phyloP scores from a whole-genome alignment of 2,113 vertebrate species.

The Mobula birostris region DNA sequence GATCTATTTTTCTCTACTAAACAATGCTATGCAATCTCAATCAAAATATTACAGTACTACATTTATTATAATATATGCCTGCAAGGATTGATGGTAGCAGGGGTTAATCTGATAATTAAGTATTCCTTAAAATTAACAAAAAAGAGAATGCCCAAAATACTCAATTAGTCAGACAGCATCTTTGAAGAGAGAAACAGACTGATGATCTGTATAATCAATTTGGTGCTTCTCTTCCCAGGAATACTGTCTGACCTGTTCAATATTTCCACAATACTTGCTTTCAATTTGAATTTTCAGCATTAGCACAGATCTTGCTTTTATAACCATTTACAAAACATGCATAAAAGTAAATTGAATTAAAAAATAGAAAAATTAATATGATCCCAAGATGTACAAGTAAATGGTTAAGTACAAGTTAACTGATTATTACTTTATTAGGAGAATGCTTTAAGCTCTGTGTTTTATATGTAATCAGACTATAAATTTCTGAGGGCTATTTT shows the following conservation, averaged over 20 bases:
- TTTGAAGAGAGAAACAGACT: no score
- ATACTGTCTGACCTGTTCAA: no score
- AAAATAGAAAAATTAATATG: neutral
- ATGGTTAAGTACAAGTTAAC: slow-evolving; percentile 7
- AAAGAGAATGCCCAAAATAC: no score
- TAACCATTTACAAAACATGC: neutral
- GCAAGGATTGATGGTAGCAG: neutral
- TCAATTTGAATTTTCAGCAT: no score
- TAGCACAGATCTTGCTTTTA: no score
- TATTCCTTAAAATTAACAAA: no score
- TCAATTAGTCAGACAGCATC: no score
- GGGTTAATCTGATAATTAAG: no score
- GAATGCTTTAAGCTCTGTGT: slow-evolving; percentile 61
- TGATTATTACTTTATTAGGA: slow-evolving; percentile 60
- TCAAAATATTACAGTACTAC: neutral
- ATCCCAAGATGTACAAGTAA: neutral
- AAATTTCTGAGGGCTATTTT: slow-evolving; percentile 87
- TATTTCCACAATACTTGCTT: no score
- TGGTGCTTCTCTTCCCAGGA: no score
- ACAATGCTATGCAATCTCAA: neutral
- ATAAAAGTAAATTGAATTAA: neutral
- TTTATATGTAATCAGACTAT: slow-evolving; percentile 72
- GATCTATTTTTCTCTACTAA: neutral
- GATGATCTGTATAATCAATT: no score
- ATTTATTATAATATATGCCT: neutral